These are phyloP conservation scores for Osmerus eperlanus DNA, from an alignment of 2,113 vertebrate species.

Conservation along the genomic window DNA sequence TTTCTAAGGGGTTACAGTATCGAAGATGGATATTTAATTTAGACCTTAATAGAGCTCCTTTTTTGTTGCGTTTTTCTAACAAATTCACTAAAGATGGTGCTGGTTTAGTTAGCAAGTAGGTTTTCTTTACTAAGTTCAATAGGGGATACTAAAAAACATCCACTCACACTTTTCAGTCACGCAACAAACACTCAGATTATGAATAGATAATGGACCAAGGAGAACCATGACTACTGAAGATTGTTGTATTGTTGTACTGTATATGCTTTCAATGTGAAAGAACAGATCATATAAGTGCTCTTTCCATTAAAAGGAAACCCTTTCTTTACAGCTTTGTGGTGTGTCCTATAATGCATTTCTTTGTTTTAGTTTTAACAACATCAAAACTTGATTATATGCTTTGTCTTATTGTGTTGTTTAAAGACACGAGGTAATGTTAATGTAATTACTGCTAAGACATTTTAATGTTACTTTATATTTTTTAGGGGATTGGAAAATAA, in stretches of 20 bases:
- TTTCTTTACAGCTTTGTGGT: slow-evolving; percentile 59
- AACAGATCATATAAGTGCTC: slow-evolving; percentile 35
- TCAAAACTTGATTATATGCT: background rate
- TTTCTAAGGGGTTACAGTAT: slow-evolving; percentile 54
- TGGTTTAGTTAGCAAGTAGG: slow-evolving; percentile 55
- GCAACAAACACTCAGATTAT: slow-evolving; percentile 17
- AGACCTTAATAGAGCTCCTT: slow-evolving; percentile 51
- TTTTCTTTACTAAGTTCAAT: slow-evolving; percentile 14
- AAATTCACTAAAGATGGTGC: slow-evolving; percentile 32
- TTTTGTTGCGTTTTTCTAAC: slow-evolving; percentile 52
- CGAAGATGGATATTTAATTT: slow-evolving; percentile 58
- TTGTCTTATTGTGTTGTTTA: slow-evolving; percentile 58
- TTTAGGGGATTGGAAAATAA: slow-evolving; percentile 57
- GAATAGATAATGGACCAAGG: slow-evolving; percentile 36
- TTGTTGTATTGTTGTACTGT: background rate
- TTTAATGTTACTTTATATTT: slow-evolving; percentile 57
- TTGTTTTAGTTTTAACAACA: slow-evolving; percentile 42
- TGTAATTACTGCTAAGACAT: slow-evolving; percentile 52
- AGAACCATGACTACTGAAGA: slow-evolving; percentile 29
- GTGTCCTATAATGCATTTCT: slow-evolving; percentile 44
- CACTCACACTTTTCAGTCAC: slow-evolving; percentile 28
- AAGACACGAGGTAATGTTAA: slow-evolving; percentile 53
- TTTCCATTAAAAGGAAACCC: slow-evolving; percentile 39
- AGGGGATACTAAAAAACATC: slow-evolving; percentile 38
- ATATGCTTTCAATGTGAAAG: slow-evolving; percentile 35